Evolutionary conservation across 1,140 invertebrate genomes (phyloP), one percentile per base, ranked within the genome.

Genomic region (Nebria ingens): DNA sequence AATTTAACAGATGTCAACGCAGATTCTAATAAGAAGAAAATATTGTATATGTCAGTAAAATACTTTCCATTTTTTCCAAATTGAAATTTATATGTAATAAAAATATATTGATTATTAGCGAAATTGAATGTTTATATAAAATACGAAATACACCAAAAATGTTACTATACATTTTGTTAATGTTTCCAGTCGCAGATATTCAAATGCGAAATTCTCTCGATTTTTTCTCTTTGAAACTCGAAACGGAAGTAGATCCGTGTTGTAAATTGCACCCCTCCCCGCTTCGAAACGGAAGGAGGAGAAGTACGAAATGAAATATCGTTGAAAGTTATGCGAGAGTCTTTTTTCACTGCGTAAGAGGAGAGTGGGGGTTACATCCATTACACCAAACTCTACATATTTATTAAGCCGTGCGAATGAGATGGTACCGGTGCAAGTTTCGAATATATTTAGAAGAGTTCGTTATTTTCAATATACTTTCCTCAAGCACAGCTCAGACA

Each of bases 381-480:
- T 45, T 45, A 45, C 40, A 45, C 17, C n/a, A 6, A 17, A 45
- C 9, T 45, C 40, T 45, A 45, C 40, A 45, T 45, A 45, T 45
- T 45, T 45, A 45, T 45, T 45, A 45, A 45, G 40, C 40, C 9
- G n/a, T n/a, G 17, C 40, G 40, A 45, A 45, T 45, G 40, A 45
- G 40, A 17, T 12, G 6, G 40, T 45, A 45, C 6, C 9, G 3
- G 9, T 45, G 9, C 9, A 9, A 45, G 17, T 17, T 45, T 45
- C 17, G 17, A 17, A 45, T 45, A 45, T 45, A 45, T 45, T 45
- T 45, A 45, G n/a, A 34, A 45, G 40, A 12, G 40, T 45, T 45
- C 40, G 40, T 45, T 45, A 45, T 45, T 45, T 45, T 45, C 40
- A 45, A 45, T 45, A 45, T n/a, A n/a, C n/a, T n/a, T n/a, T n/a